A percentile compares a stretch with the other conserved stretches of the same genome.
These are phyloP conservation scores for Dolichotis patagonum DNA, from an alignment of 2,113 vertebrate species.

Conservation along the genomic window DNA sequence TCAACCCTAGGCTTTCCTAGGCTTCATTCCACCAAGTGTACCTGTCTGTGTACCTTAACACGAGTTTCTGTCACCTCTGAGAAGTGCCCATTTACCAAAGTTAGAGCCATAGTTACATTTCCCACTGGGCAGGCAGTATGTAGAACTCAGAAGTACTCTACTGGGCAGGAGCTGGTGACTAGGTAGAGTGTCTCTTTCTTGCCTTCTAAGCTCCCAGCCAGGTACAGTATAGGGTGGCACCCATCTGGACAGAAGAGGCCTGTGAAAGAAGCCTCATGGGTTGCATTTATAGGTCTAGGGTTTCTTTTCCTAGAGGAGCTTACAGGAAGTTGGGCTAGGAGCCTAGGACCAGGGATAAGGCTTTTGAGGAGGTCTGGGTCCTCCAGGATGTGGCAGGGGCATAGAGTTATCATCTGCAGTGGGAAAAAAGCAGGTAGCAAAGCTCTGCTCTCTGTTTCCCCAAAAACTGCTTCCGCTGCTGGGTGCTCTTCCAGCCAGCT, in stretches of 20 bases:
- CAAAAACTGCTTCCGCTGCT: not conserved
- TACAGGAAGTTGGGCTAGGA: not conserved
- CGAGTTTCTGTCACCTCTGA: not conserved
- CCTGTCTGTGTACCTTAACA: not conserved
- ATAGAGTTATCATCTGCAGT: not conserved
- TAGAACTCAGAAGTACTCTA: slow-evolving; percentile 84
- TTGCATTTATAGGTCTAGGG: not conserved
- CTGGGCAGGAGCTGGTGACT: slow-evolving; percentile 86
- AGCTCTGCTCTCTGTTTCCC: not conserved
- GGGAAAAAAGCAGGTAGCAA: not conserved
- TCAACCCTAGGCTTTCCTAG: not conserved
- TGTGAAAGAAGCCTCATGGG: too few relatives aligned
- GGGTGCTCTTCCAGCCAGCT: not conserved
- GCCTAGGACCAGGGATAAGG: not conserved
- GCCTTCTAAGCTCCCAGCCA: not conserved
- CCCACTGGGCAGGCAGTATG: not conserved
- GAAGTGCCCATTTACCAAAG: not conserved
- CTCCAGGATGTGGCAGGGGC: not conserved
- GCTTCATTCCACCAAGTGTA: not conserved
- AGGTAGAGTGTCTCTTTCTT: slow-evolving; percentile 68
- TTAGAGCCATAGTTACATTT: not conserved
- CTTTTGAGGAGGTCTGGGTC: not conserved
- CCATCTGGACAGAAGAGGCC: slow-evolving; percentile 88
- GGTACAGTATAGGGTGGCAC: slow-evolving; percentile 68
- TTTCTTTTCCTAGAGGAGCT: not conserved